Conservation (phyloP, 2,113 vertebrate species). For the Chloebia gouldiae region DNA sequence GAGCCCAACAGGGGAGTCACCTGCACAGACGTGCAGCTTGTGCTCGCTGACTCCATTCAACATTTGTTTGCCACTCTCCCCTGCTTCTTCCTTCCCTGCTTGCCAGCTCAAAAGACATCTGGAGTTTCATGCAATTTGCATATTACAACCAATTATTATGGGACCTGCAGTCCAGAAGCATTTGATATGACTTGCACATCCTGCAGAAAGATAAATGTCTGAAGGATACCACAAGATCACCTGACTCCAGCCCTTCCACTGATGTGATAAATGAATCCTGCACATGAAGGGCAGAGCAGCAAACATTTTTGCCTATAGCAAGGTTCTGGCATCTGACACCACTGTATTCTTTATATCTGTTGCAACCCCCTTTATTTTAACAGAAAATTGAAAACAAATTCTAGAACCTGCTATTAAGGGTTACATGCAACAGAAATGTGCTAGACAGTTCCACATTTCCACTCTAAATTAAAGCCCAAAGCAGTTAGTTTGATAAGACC, state of each 20-base stretch:
- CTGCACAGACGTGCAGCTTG: neutral
- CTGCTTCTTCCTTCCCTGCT: neutral
- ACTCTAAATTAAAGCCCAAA: neutral
- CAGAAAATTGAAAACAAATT: neutral
- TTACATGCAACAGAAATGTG: neutral
- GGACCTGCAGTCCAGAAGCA: neutral
- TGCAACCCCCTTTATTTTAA: neutral
- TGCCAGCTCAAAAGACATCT: neutral
- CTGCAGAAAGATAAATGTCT: neutral
- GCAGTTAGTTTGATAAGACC: neutral
- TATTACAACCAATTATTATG: neutral
- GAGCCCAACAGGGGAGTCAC: neutral
- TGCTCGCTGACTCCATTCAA: neutral
- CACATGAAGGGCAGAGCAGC: neutral
- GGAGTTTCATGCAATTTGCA: neutral
- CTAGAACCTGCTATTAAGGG: neutral
- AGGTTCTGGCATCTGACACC: neutral
- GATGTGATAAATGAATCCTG: neutral
- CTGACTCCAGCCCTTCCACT: neutral
- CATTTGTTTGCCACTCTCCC: neutral
- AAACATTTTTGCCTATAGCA: neutral
- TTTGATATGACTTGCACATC: neutral
- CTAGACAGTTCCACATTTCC: neutral
- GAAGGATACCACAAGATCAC: neutral
- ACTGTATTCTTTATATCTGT: neutral